Base-by-base conservation (phyloP, 2,888 invertebrate species). In the Lasiommata megera region DNA sequence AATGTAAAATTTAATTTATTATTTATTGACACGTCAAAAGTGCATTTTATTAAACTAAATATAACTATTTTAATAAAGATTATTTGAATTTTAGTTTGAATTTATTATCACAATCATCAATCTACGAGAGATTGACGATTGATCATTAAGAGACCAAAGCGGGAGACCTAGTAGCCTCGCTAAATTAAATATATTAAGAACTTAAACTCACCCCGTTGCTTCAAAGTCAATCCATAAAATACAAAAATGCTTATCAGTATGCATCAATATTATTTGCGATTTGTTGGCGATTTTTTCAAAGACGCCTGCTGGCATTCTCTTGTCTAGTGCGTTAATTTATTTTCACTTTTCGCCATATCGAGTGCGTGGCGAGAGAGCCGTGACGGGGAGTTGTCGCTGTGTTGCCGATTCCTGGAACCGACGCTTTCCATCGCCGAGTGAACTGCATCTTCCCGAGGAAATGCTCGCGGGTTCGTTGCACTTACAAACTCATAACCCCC, bases 401-500 rank as follows among this genome's bases (percentile, higher is more conserved):
- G 67, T 71, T 70, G 73, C 69, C 66, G 76, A 71, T 89, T 89
- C 88, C 88, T 73, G 89, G 88, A 89, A 89, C 62, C 76, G 71
- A 73, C 82, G 88, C 88, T 88, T 88, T 88, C 87, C 87, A 84
- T 70, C 67, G 71, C 74, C 68, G 71, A 71, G 71, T 73, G 74
- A 73, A 77, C 80, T 79, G 81, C 87, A 83, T 88, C 88, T 86
- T 88, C 88, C 88, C 87, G 82, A 80, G 82, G 82, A 88, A 88
- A 87, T 83, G 85, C 84, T 84, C 69, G 76, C 79, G 83, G 83
- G 91, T 89, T 91, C 91, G 85, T 82, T 88, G 91, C 88, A 88
- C 91, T 88, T 81, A 83, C 89, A 88, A 88, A 88, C 90, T 88
- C 90, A 85, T 91, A 91, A 90, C 91, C 91, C 90, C 88, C 89